Evolutionary conservation across 2,797 vertebrate genomes (phyloP).

Genomic region (Fringilla coelebs): DNA sequence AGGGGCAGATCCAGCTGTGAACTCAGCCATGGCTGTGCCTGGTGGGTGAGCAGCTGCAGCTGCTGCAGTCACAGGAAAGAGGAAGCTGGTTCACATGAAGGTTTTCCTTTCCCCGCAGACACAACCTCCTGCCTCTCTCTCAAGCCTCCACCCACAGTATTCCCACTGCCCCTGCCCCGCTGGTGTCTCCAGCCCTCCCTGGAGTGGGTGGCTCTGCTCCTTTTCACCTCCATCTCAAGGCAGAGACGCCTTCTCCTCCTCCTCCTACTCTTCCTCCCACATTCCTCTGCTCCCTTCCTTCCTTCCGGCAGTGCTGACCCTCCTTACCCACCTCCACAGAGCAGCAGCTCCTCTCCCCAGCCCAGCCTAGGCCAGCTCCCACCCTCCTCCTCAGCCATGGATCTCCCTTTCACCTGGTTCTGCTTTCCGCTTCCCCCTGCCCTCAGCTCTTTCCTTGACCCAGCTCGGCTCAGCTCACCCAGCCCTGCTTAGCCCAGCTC

Average conservation of each 20-base stretch:
- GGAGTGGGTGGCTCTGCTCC: neutral
- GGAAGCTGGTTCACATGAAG: neutral
- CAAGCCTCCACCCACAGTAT: neutral
- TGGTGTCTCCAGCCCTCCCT: neutral
- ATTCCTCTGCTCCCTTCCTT: neutral
- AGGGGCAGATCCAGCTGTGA: neutral
- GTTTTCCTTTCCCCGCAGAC: neutral
- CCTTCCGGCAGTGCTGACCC: neutral
- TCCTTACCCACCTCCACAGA: neutral
- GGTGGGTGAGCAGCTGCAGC: neutral
- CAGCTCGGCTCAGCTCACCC: neutral
- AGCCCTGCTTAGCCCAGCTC: too few species aligned
- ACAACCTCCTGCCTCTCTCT: neutral
- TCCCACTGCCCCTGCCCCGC: neutral
- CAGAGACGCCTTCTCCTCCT: neutral
- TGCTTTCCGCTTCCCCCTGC: rapidly evolving
- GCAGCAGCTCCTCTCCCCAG: neutral
- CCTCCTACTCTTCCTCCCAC: neutral
- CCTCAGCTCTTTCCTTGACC: too few species aligned
- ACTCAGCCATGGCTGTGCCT: neutral
- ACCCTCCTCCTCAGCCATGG: neutral
- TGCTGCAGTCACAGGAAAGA: neutral
- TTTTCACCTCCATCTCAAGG: neutral
- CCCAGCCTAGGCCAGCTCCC: neutral
- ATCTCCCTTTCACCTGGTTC: neutral